Conservation (phyloP, 2,888 invertebrate genomes). For the Melinaea marsaeus region DNA sequence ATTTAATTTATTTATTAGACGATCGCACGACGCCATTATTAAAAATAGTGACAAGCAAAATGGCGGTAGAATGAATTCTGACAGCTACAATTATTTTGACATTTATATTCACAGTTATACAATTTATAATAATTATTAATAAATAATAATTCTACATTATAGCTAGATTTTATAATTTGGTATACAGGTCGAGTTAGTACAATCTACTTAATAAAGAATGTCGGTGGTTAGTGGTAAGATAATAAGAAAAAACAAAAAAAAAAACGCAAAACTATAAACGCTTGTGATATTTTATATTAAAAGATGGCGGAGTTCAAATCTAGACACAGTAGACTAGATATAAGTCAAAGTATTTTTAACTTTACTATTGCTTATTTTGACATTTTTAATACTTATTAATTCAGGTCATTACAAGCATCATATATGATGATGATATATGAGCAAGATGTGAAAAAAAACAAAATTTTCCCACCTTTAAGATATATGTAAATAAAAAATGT, state of each 20-base stretch:
- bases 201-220: constrained; percentile 45
- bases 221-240: constrained; percentile 62
- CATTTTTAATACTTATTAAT: not conserved
- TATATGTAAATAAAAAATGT: too few species aligned
- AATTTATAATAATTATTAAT: not conserved
- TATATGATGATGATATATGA: too few species aligned
- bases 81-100: constrained; percentile 1
- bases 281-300: constrained; percentile 2
- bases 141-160: not conserved
- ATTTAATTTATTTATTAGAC: too few species aligned
- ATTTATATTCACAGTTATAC: constrained; percentile 5
- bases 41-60: too few species aligned
- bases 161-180: constrained; percentile 50
- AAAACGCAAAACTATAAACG: too few species aligned
- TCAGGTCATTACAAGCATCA: too few species aligned
- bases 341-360: not conserved
- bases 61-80: too few species aligned
- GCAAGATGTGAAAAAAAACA: too few species aligned
- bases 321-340: not conserved
- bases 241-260: not conserved
- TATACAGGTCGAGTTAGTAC: constrained; percentile 66
- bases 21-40: too few species aligned
- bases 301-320: too few species aligned
- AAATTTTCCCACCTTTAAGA: too few species aligned
- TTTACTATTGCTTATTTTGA: constrained; percentile 5